Evolutionary conservation across 2,797 vertebrate genomes (phyloP), one percentile per base, ranked within the genome.

Genomic region (Erpetoichthys calabaricus): DNA sequence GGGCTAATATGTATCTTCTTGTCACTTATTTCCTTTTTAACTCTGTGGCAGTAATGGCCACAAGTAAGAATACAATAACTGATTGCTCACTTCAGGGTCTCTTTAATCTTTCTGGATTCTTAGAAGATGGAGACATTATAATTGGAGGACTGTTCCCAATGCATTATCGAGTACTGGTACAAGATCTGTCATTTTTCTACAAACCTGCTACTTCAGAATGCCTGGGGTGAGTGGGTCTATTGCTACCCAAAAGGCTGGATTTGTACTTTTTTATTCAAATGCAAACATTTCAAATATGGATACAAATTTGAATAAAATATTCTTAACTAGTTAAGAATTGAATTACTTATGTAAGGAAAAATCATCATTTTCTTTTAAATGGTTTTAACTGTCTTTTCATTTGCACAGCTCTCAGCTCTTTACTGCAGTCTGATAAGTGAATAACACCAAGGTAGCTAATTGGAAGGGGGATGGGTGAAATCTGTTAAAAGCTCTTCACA

Each of bases 121-220:
- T 44, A 10, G 59, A 45, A 8, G 59, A 72, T 43, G 83, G 83
- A 65, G 75, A 80, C 45, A 62, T 84, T 45, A 73, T 67, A 43
- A 76, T 82, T 0, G 79, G 82, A 3, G 67, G 56, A 42, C 25
- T 61, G 61, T 66, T 64, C 4, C 52, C 62, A 1, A 58, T 70
- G 46, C 62, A 64, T 51, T 57, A 63, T 3, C 64, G 65, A 10
- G 75, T 71, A 4, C 5, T 45, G 57, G 65, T 43, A 47, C 6
- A 5, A 57, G 42, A 49, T 6, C 41, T 7, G 3, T 49, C 56
- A 42, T 57, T 57, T 51, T 42, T 49, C 55, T 4, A 67, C 52
- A 52, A 4, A 45, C 57, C 57, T 43, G 8, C 10, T 8, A 4
- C 50, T 58, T 58, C 57, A 45, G 42, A 42, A 5, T 58, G 57